phyloP scores from a whole-genome alignment of 2,888 invertebrate species.

The Choreutis nemorana region DNA sequence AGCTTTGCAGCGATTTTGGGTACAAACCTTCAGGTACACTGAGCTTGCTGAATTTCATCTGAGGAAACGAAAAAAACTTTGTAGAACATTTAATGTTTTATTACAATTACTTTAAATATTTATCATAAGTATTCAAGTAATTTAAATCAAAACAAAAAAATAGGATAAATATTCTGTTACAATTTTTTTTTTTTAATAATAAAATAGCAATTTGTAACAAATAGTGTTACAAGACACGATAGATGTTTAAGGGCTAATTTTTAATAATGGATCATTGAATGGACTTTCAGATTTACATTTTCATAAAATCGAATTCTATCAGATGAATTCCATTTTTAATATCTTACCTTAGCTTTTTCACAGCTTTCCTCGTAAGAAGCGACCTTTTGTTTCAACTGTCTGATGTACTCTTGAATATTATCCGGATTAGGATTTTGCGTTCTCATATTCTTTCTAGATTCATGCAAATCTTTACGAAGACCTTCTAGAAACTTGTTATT shows the following conservation, averaged over 20 bases:
- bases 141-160: too few species aligned
- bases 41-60: constrained; percentile 39
- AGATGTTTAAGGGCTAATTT: not conserved
- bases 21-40: constrained; percentile 31
- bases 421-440: constrained; percentile 34
- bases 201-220: too few species aligned
- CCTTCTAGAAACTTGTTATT: constrained; percentile 35
- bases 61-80: too few species aligned
- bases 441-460: constrained; percentile 26
- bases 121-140: too few species aligned
- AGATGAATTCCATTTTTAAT: not conserved
- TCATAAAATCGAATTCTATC: too few species aligned
- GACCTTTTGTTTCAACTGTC: constrained; percentile 43
- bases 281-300: too few species aligned
- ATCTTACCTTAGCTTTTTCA: constrained; percentile 39
- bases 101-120: too few species aligned
- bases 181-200: too few species aligned
- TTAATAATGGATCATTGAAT: not conserved
- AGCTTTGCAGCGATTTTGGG: constrained; percentile 27
- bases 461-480: constrained; percentile 31
- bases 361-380: constrained; percentile 45
- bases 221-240: not conserved
- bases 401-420: constrained; percentile 37
- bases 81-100: too few species aligned
- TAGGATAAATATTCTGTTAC: too few species aligned